Evolutionary conservation across 64 coral and sea anemone genomes (phyloP).

Genomic region (Montipora efflorescens): DNA sequence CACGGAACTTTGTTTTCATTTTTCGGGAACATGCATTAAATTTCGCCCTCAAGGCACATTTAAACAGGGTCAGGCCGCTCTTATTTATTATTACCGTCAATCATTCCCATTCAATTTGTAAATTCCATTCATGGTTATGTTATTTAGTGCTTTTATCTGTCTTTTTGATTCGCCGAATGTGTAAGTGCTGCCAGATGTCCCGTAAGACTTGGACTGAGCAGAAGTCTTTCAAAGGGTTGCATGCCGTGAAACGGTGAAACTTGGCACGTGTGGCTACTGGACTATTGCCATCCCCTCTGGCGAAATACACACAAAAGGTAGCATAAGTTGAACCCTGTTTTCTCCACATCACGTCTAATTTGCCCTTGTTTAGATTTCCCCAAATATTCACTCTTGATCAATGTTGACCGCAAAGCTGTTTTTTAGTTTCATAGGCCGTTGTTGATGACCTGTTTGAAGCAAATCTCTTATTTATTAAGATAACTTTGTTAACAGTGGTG

Average conservation of each 20-base stretch:
- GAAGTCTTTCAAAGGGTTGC: not conserved
- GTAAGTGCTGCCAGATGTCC: not conserved
- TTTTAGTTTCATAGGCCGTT: not conserved
- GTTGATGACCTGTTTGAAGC: not conserved
- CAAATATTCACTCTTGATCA: not conserved
- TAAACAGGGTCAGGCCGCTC: not conserved
- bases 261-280: no score
- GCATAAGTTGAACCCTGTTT: not conserved
- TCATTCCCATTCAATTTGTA: conserved; percentile 17
- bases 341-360: not conserved
- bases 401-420: not conserved
- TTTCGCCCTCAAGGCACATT: not conserved
- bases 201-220: not conserved
- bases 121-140: conserved; percentile 41
- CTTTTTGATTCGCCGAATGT: not conserved
- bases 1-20: not conserved
- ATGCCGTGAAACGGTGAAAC: no score
- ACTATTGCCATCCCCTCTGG: not conserved
- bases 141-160: not conserved
- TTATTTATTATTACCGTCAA: conserved; percentile 4
- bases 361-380: conserved; percentile 39
- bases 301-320: not conserved
- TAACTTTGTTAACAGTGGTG: not conserved
- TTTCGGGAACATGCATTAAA: not conserved
- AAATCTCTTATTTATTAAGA: not conserved